Base-by-base conservation (phyloP, 2,113 vertebrate genomes). In the Callospermophilus lateralis region DNA sequence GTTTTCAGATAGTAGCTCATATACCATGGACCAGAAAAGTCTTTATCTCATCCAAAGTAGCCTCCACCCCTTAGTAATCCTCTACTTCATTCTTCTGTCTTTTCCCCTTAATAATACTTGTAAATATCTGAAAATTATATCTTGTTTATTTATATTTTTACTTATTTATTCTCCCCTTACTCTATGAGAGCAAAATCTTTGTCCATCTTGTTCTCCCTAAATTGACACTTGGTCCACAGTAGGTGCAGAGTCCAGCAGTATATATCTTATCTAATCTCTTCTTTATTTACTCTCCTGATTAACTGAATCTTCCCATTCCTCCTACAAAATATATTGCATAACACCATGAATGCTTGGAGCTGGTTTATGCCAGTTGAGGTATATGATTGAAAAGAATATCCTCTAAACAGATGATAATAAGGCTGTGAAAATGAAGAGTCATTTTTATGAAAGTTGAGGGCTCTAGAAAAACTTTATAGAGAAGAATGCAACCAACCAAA, bases 111-210 rank as follows among this genome's bases (percentile, higher is more conserved):
- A 93, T 37, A 51, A 20, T 81, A 81, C 51, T 87, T 68, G 53
- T 16, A 20, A 67, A 73, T 90, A 80, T 67, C 11, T 80, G 6
- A 93, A 68, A 87, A 67, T 34, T 84, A 51, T 78, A 51, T 39
- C 15, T 72, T 37, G 37, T 73, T 70, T 63, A n/a, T 65, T 45
- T 79, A 45, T 78, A 13, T 73, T 45, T 53, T 55, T 67, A 65
- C n/a, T 93, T 90, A 26, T 96, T 90, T 94, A 86, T 80, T 15
- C n/a, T 96, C 30, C 26, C 58, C 9, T 68, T 6, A 90, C 24
- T 86, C 34, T 11, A 42, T 20, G n/a, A 80, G 19, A 94, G 55
- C 45, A 68, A 93, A 39, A 90, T 2, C 37, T 34, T 84, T 58
- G 37, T 67, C 45, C 55, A 26, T 80, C 26, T 81, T 96, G 58